Evolutionary conservation across 1,140 invertebrate species (phyloP), one percentile per base, ranked within the genome.

Genomic region (Zaprionus gabonicus): DNA sequence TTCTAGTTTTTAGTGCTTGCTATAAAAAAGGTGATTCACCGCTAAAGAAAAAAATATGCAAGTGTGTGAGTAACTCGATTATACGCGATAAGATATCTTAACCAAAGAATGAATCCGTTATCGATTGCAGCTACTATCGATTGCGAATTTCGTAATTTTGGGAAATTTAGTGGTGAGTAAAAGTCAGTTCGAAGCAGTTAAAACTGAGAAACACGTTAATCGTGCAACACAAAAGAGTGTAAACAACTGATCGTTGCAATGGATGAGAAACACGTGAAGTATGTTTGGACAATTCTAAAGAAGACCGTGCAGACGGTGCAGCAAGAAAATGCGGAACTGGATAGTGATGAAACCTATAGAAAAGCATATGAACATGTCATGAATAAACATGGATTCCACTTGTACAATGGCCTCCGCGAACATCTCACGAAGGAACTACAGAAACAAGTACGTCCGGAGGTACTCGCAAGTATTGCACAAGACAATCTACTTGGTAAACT

Each of bases 321-420:
- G 49, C 20, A 27, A 25, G 4, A 28, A 4, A 17, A 38, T n/a
- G 9, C 63, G 10, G 34, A 9, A 6, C 4, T 55, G 7, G 10
- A 34, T 3, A 34, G 23, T 9, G 63, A 65, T 0, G 20, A 65
- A n/a, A 23, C 53, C 4, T 65, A 65, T 20, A 12, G 12, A 1
- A n/a, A 38, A 2, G 51, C 63, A 34, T 38, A 25, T 27, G 51
- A 38, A 55, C 12, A 3, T 9, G 63, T 55, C 0, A 65, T 38
- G 49, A 55, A 55, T 23, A 65, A 55, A 10, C 63, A 65, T 41
- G 63, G 63, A 38, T 65, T 65, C 20, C 49, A 20, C 4, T 17
- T 55, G 31, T 55, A 65, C 23, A 55, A 65, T 27, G 63, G 63
- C 38, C 9, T 65, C 9, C 31, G 63, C 1, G 49, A 65, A 2